phyloP scores from a whole-genome alignment of 1,140 invertebrate genomes.

The Hyposmocoma kahamanoa region DNA sequence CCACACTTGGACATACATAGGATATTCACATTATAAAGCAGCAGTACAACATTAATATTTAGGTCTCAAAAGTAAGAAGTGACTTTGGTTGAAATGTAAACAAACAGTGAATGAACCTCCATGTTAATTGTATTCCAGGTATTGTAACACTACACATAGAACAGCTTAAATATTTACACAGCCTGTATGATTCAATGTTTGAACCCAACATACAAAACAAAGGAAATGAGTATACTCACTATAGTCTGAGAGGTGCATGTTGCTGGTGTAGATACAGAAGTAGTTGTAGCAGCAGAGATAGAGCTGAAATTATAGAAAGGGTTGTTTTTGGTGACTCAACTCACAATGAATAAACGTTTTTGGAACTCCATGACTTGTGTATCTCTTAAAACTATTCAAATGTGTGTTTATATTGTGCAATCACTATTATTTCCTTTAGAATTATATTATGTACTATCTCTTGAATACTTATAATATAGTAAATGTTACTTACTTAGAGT shows the following conservation, averaged over 20 bases:
- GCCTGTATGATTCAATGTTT: neutral
- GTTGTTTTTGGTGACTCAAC: too few relatives aligned
- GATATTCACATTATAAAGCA: too few relatives aligned
- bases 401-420: too few relatives aligned
- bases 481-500: constrained; percentile 47
- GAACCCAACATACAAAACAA: neutral
- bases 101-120: constrained; percentile 1
- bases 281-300: constrained; percentile 51
- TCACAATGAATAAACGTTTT: too few relatives aligned
- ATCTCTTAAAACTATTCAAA: too few relatives aligned
- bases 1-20: too few relatives aligned
- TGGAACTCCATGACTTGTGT: too few relatives aligned
- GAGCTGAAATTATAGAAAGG: constrained; percentile 47
- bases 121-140: neutral
- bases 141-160: neutral
- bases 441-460: too few relatives aligned
- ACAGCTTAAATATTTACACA: neutral
- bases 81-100: too few relatives aligned
- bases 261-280: constrained; percentile 57
- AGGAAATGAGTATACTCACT: constrained; percentile 37
- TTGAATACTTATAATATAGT: constrained; percentile 19
- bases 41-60: too few relatives aligned
- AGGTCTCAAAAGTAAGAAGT: too few relatives aligned
- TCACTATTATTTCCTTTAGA: too few relatives aligned
- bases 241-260: constrained; percentile 61